Percentiles rank a stretch among this genome's conserved stretches.
Conservation (phyloP, 2,113 vertebrate species). For the Sphyrna mokarran region DNA sequence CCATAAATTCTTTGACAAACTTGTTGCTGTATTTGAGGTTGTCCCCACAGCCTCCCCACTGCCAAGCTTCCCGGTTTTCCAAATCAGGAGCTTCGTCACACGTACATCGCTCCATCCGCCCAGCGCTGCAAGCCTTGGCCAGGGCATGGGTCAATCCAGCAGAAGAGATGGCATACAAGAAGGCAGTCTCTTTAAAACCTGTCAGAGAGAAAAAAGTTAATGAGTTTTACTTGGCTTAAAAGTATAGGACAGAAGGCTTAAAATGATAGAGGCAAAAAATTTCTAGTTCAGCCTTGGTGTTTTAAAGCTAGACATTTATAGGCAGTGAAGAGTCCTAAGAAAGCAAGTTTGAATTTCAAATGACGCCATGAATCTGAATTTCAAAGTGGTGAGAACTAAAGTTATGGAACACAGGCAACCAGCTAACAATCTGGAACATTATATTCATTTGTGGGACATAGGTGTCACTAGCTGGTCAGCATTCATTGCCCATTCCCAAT, state of each 20-base stretch:
- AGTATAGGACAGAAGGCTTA: neutral
- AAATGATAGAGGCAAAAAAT: neutral
- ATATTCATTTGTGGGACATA: too few species aligned
- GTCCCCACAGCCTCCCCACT: conserved; percentile 96
- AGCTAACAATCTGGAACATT: neutral
- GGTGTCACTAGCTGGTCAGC: too few species aligned
- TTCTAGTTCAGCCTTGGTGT: neutral
- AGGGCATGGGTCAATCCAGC: conserved; percentile 87
- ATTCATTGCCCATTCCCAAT: too few species aligned
- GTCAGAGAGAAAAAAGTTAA: neutral
- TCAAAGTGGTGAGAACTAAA: neutral
- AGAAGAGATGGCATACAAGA: conserved; percentile 90
- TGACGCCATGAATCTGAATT: neutral
- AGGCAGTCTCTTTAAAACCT: conserved; percentile 97
- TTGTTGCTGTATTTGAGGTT: conserved; percentile 98
- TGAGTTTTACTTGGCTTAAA: neutral
- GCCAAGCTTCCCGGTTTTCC: conserved; percentile 96
- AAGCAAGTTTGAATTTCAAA: neutral
- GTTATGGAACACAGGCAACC: neutral
- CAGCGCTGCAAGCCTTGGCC: conserved; percentile 91
- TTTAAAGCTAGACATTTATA: neutral
- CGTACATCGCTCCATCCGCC: conserved; percentile 95
- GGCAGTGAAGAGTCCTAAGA: neutral
- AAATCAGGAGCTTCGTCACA: conserved; percentile 92
- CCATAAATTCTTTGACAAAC: conserved; percentile 95